phyloP scores from a whole-genome alignment of 2,888 invertebrate species.

The Caenorhabditis wallacei region DNA sequence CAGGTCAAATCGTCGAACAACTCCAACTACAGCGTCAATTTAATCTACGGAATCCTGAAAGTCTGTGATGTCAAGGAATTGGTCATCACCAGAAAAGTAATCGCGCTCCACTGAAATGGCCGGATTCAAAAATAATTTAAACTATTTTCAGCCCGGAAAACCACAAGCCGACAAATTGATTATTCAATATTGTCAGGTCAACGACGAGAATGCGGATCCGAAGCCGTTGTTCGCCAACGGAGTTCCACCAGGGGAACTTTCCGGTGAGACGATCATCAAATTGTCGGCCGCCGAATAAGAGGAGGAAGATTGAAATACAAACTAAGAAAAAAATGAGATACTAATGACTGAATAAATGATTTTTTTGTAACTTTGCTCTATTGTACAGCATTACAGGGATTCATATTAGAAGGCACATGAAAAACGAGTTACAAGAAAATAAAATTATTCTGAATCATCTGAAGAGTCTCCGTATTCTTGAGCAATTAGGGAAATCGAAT shows the following conservation, averaged over 20 bases:
- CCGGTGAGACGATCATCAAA: slow-evolving; percentile 73
- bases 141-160: slow-evolving; percentile 64
- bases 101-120: background rate
- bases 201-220: slow-evolving; percentile 65
- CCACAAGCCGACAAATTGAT: slow-evolving; percentile 74
- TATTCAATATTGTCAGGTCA: slow-evolving; percentile 68
- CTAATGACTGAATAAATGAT: too few relatives aligned
- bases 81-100: slow-evolving; percentile 70
- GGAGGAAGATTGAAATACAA: background rate
- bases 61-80: slow-evolving; percentile 68
- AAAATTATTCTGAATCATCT: slow-evolving; percentile 54
- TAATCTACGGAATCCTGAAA: slow-evolving; percentile 68
- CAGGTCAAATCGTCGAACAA: slow-evolving; percentile 75
- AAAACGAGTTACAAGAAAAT: too few relatives aligned
- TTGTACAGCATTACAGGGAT: too few relatives aligned
- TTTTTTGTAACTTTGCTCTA: too few relatives aligned
- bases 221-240: slow-evolving; percentile 66
- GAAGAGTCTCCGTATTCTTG: slow-evolving; percentile 57
- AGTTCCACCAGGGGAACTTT: slow-evolving; percentile 56
- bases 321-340: background rate
- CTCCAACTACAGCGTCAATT: slow-evolving; percentile 75
- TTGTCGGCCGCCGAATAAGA: slow-evolving; percentile 74
- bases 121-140: too few relatives aligned
- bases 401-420: too few relatives aligned
- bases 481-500: slow-evolving; percentile 39